Base-by-base conservation (phyloP, 2,888 invertebrate species). In the Melinopterus prodromus region DNA sequence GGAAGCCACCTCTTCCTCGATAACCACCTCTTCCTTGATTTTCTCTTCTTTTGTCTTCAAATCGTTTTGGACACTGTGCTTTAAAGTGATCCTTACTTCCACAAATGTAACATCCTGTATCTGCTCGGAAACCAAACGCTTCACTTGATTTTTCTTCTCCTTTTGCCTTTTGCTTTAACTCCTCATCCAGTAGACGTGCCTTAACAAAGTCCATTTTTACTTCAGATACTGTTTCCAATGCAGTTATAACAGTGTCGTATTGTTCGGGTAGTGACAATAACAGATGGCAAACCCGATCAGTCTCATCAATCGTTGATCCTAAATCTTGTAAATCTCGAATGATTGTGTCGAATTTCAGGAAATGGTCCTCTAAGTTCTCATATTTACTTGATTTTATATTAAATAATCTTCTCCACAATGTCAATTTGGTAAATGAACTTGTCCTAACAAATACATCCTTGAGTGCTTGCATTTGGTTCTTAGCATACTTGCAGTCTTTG, bases 231-330 rank as follows among this genome's bases (percentile, higher is more conserved):
- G 82, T 84, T 78, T 84, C 82, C 6, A 83, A 76, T 16, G 84
- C 84, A 70, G 85, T 85, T 16, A 84, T 82, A 16, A 85, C 76
- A 16, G 76, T 77, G 78, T 85, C 83, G 77, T 80, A 85, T n/a
- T 69, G 69, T 70, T 72, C 77, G 9, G 84, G 83, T 53, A 85
- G 71, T 26, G 70, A 77, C n/a, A 77, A 35, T n/a, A 76, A 37
- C 53, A 76, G 14, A 70, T 77, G 70, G 12, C 77, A 77, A 12
- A 77, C 77, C 2, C 35, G 70, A 70, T 77, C 77, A 1, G 35
- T 70, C 70, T 77, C 77, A 35, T 77, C 76, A 37, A 76, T 77
- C 2, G 12, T 80, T 5, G 71, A 78, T 9, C 78, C 71, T 16
- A 26, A 14, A 75, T 75, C 69, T 71, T 76, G 14, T n/a, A 80